These are phyloP conservation scores for Pterocles burchelli DNA, from an alignment of 2,113 vertebrate genomes.

Conservation along the genomic window DNA sequence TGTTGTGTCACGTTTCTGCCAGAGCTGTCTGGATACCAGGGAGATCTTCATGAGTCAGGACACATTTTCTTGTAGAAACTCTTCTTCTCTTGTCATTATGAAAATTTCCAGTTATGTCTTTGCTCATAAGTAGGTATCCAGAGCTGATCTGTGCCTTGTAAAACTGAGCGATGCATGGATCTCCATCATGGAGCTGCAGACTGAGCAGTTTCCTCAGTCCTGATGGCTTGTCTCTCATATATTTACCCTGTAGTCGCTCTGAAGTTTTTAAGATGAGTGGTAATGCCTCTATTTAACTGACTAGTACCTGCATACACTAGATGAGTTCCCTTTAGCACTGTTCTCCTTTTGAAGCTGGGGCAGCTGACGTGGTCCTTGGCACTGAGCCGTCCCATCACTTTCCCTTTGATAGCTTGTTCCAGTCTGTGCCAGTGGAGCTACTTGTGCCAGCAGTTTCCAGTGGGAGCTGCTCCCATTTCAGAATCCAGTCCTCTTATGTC, in stretches of 20 bases:
- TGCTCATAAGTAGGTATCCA: not conserved
- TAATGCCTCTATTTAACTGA: not conserved
- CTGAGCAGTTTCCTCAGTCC: not conserved
- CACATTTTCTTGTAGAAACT: not conserved
- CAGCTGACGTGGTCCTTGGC: not conserved
- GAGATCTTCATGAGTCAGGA: not conserved
- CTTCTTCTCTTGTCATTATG: not conserved
- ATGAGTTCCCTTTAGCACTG: not conserved
- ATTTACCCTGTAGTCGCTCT: not conserved
- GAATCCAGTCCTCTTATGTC: not conserved
- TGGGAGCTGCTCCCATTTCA: not conserved
- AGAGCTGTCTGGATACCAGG: not conserved
- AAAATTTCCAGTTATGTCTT: not conserved
- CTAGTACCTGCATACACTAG: too few species aligned
- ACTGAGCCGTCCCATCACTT: not conserved
- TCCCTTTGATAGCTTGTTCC: not conserved
- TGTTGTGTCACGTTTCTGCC: not conserved
- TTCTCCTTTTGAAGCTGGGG: not conserved
- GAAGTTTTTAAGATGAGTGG: not conserved
- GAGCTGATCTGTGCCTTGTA: not conserved
- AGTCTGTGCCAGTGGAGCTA: not conserved
- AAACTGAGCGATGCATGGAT: not conserved
- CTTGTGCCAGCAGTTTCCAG: not conserved
- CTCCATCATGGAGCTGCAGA: not conserved
- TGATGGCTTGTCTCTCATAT: not conserved